phyloP scores from a whole-genome alignment of 1,140 invertebrate species.

The Cecropterus lyciades region DNA sequence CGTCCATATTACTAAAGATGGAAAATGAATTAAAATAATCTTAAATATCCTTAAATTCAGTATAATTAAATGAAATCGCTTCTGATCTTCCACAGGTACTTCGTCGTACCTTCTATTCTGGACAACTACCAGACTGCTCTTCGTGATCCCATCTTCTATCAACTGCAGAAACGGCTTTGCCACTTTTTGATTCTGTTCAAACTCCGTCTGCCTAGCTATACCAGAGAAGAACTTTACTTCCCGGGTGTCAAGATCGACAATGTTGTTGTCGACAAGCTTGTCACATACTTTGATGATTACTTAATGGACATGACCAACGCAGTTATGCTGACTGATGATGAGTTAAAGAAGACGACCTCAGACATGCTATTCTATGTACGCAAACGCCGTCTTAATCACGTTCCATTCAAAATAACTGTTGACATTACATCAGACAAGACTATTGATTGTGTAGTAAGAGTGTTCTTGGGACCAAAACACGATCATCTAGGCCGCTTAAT shows the following conservation, averaged over 20 bases:
- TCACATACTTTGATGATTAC: constrained; percentile 85
- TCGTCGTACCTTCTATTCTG: constrained; percentile 80
- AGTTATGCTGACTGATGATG: constrained; percentile 65
- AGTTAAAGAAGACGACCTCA: constrained; percentile 65
- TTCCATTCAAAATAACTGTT: constrained; percentile 87
- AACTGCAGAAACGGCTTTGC: constrained; percentile 86
- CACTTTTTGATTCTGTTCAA: constrained; percentile 85
- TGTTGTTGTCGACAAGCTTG: constrained; percentile 81
- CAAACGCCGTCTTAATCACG: constrained; percentile 86
- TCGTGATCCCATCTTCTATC: constrained; percentile 88
- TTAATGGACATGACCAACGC: constrained; percentile 84
- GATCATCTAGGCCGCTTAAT: constrained; percentile 83
- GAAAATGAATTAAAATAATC: too few relatives aligned
- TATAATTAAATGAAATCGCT: not conserved
- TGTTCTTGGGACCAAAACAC: constrained; percentile 89
- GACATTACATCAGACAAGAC: constrained; percentile 85
- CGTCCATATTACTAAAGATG: too few relatives aligned
- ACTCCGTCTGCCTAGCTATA: constrained; percentile 85
- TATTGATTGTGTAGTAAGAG: constrained; percentile 84
- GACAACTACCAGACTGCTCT: constrained; percentile 85
- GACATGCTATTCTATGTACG: constrained; percentile 84
- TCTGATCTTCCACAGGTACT: constrained; percentile 63
- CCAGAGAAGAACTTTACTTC: constrained; percentile 85
- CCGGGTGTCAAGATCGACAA: constrained; percentile 84
- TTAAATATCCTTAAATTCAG: too few relatives aligned